phyloP scores from a whole-genome alignment of 2,113 vertebrate genomes.

The Sceloporus undulatus region DNA sequence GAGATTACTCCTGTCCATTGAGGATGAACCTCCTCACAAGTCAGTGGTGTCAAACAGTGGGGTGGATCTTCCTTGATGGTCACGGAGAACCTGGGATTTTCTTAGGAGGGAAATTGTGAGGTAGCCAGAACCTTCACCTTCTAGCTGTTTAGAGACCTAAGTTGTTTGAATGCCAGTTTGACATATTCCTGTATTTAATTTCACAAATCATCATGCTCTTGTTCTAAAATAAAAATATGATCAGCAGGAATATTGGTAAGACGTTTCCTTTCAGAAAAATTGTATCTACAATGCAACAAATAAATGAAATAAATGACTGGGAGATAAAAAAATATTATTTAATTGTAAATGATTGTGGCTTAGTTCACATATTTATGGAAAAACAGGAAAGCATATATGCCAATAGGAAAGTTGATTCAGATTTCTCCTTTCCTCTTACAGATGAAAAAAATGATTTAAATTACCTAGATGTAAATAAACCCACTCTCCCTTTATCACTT shows the following conservation, averaged over 20 bases:
- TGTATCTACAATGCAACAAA: no score
- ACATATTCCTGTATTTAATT: not conserved
- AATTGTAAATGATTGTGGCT: not conserved
- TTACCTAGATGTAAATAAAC: not conserved
- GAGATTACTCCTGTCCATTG: not conserved
- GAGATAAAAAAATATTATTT: not conserved
- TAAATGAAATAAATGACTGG: no score
- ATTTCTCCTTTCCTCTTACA: not conserved
- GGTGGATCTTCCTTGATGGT: not conserved
- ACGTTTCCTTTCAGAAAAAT: no score
- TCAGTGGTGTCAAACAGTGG: not conserved
- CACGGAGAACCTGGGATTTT: not conserved
- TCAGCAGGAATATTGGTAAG: no score
- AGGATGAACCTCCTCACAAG: not conserved
- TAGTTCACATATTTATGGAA: not conserved
- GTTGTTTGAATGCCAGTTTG: not conserved
- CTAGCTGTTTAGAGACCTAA: no score
- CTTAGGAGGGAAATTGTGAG: not conserved
- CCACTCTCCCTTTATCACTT: not conserved
- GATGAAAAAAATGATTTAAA: no score
- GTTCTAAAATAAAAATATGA: no score
- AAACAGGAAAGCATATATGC: not conserved
- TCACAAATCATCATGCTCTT: no score
- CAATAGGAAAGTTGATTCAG: not conserved
- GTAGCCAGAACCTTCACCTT: not conserved